Evolutionary conservation across 2,113 vertebrate genomes (phyloP).

Genomic region (Ondatra zibethicus): DNA sequence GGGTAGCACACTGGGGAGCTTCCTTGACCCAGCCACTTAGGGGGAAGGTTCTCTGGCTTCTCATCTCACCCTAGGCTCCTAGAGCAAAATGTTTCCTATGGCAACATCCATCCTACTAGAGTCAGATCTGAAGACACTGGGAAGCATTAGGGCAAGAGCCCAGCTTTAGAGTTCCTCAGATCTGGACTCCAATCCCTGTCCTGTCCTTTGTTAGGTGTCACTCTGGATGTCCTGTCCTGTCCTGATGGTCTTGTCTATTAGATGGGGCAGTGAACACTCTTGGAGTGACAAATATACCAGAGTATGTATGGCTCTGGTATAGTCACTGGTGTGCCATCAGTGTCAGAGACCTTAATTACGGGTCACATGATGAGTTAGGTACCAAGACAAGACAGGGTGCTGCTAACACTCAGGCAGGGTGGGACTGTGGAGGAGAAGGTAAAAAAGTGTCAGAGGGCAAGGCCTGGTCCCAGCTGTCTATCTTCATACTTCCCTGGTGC

Average conservation of each 20-base stretch:
- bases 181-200: background rate
- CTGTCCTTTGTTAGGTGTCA: background rate
- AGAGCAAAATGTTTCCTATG: background rate
- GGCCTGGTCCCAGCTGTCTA: background rate
- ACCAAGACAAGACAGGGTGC: background rate
- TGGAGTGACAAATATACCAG: background rate
- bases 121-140: background rate
- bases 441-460: background rate
- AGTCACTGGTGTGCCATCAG: background rate
- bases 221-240: background rate
- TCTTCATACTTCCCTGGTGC: background rate
- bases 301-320: too few species aligned
- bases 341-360: background rate
- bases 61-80: background rate
- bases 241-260: background rate
- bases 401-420: background rate
- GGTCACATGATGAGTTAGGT: too few species aligned
- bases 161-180: background rate
- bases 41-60: background rate
- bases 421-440: background rate
- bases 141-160: background rate
- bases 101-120: rapidly evolving
- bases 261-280: background rate
- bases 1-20: background rate
- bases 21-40: background rate